These are phyloP conservation scores for Menidia menidia DNA, from an alignment of 2,797 vertebrate genomes.

Conservation along the genomic window DNA sequence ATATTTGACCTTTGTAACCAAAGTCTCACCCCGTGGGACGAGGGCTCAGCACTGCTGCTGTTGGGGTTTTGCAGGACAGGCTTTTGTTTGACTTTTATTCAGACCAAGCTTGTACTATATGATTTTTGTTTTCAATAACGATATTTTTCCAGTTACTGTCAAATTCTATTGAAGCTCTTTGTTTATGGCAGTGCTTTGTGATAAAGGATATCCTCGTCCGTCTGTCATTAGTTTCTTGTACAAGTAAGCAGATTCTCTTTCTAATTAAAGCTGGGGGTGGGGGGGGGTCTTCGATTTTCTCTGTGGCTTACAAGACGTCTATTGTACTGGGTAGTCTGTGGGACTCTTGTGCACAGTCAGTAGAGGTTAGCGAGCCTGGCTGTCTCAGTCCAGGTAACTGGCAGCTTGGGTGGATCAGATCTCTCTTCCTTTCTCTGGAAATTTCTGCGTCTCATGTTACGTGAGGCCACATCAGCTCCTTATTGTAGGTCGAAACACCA, in stretches of 20 bases:
- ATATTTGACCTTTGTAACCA: conserved; percentile 50
- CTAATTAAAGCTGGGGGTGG: conserved; percentile 57
- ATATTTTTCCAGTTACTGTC: conserved; percentile 34
- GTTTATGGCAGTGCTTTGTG: not conserved
- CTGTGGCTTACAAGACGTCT: conserved; percentile 57
- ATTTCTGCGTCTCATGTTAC: conserved; percentile 64
- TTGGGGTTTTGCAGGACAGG: conserved; percentile 37
- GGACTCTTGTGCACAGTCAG: conserved; percentile 46
- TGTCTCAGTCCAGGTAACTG: conserved; percentile 56
- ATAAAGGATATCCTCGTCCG: conserved; percentile 31
- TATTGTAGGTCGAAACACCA: conserved; percentile 52
- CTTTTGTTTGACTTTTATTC: conserved; percentile 43
- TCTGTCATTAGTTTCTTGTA: conserved; percentile 46
- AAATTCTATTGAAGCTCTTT: conserved; percentile 28
- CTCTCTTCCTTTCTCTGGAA: conserved; percentile 37
- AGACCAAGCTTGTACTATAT: conserved; percentile 9
- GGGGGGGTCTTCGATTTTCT: conserved; percentile 36
- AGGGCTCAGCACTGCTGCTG: conserved; percentile 35
- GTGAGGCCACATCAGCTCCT: conserved; percentile 36
- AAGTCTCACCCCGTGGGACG: conserved; percentile 49
- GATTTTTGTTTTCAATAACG: conserved; percentile 39
- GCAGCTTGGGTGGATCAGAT: conserved; percentile 37
- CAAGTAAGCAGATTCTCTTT: conserved; percentile 65
- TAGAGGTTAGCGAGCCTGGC: conserved; percentile 29
- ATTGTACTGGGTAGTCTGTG: conserved; percentile 61